Conservation (phyloP, 35 echinoderm and acorn worm species). For the Eucidaris tribuloides region DNA sequence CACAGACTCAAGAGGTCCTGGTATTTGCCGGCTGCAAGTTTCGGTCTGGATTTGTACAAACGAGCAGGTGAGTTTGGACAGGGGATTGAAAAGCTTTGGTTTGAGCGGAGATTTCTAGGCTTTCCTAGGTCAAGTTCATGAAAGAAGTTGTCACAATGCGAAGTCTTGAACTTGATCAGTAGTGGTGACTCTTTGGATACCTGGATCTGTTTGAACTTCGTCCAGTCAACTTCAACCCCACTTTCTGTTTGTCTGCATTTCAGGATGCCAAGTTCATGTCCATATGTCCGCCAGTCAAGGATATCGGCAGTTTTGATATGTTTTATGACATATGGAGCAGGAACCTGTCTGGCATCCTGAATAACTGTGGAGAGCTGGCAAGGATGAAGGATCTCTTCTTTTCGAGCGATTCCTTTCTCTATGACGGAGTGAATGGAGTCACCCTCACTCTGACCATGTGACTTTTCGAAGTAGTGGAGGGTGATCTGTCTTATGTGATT, state of each 20-base stretch:
- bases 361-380: constrained; percentile 2
- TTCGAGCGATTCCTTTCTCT: neutral
- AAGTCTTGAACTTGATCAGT: constrained; percentile 19
- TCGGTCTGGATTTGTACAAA: neutral
- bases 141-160: neutral
- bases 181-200: constrained; percentile 3
- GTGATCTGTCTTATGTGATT: neutral
- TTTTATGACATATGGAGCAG: constrained; percentile 1
- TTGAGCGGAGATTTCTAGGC: neutral
- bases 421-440: constrained; percentile 22
- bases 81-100: neutral
- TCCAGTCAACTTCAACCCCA: constrained; percentile 13
- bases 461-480: constrained; percentile 15
- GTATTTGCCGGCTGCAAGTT: constrained; percentile 42
- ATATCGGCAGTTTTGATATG: constrained; percentile 21
- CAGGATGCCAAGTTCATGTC: neutral
- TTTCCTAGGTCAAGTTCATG: neutral
- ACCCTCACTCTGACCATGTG: constrained; percentile 35
- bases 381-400: constrained; percentile 12
- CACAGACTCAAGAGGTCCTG: constrained; percentile 33
- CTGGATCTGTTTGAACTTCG: neutral
- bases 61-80: neutral
- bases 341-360: neutral
- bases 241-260: neutral
- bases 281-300: constrained; percentile 10